Percentiles rank a stretch among this genome's conserved stretches.
These are phyloP conservation scores for Drosophila hamatofila DNA, from an alignment of 2,888 invertebrate species.

Conservation along the genomic window DNA sequence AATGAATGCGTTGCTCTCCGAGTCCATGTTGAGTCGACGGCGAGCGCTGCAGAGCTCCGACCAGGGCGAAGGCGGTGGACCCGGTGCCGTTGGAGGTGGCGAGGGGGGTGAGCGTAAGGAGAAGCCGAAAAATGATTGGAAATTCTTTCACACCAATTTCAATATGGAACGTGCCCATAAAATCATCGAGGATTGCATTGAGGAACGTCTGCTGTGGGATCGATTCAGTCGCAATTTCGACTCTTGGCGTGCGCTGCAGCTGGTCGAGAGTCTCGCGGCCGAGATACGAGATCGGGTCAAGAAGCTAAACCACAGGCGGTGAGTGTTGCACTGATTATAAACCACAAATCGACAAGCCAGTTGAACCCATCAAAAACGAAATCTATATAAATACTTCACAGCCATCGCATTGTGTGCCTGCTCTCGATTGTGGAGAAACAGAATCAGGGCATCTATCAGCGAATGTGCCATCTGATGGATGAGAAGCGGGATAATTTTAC, in stretches of 20 bases:
- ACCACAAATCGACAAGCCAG: conserved; percentile 9
- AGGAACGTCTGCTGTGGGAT: conserved; percentile 84
- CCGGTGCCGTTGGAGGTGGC: conserved; percentile 34
- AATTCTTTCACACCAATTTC: conserved; percentile 83
- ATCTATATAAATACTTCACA: conserved; percentile 33
- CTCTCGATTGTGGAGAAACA: conserved; percentile 84
- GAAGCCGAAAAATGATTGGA: conserved; percentile 80
- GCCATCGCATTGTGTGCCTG: conserved; percentile 84
- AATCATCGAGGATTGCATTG: conserved; percentile 82
- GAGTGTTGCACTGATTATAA: conserved; percentile 28
- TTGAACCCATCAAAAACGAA: conserved; percentile 18
- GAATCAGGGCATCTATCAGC: conserved; percentile 82
- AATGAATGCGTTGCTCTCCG: conserved; percentile 84
- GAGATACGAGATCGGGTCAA: conserved; percentile 84
- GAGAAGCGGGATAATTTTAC: conserved; percentile 84
- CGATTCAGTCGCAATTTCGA: conserved; percentile 84
- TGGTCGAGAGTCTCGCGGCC: conserved; percentile 82
- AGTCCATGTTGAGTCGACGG: conserved; percentile 81
- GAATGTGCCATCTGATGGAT: conserved; percentile 84
- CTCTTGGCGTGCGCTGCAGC: conserved; percentile 83
- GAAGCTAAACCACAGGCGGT: conserved; percentile 82
- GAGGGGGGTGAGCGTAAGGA: conserved; percentile 55
- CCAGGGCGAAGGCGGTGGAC: conserved; percentile 56
- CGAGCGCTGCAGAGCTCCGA: conserved; percentile 66
- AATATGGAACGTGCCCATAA: conserved; percentile 84